These are phyloP conservation scores for Xanthia togata DNA, from an alignment of 2,888 invertebrate species.

Conservation along the genomic window DNA sequence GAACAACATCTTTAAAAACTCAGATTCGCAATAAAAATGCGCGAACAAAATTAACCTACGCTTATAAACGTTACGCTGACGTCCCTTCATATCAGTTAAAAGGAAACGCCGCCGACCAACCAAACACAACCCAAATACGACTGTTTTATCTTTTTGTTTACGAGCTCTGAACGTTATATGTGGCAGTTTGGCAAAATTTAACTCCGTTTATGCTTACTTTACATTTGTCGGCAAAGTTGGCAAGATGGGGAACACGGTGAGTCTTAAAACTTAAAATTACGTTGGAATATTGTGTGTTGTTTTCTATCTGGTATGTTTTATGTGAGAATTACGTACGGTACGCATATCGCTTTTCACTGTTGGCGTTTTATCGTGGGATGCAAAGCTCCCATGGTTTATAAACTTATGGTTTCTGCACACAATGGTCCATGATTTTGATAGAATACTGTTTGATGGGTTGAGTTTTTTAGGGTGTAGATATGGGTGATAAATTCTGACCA, in stretches of 20 bases:
- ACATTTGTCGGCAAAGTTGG: slow-evolving; percentile 69
- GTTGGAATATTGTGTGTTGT: slow-evolving; percentile 57
- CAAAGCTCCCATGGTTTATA: slow-evolving; percentile 47
- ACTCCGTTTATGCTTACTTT: slow-evolving; percentile 74
- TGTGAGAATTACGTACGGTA: slow-evolving; percentile 42
- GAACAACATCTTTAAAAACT: slow-evolving; percentile 16
- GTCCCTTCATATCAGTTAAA: slow-evolving; percentile 43
- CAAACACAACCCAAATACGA: slow-evolving; percentile 54
- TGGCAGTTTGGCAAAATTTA: slow-evolving; percentile 75
- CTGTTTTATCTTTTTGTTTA: slow-evolving; percentile 76
- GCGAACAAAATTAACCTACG: slow-evolving; percentile 46
- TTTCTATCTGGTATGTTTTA: slow-evolving; percentile 57
- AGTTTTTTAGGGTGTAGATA: slow-evolving; percentile 7
- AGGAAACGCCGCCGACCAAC: slow-evolving; percentile 50
- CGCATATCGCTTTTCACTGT: slow-evolving; percentile 35
- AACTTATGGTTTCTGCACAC: slow-evolving; percentile 24
- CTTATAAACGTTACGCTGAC: slow-evolving; percentile 25
- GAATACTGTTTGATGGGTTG: slow-evolving; percentile 1
- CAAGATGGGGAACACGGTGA: slow-evolving; percentile 53
- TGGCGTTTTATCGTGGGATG: slow-evolving; percentile 50
- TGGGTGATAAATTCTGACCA: not conserved
- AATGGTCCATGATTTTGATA: slow-evolving; percentile 13
- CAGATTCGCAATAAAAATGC: slow-evolving; percentile 36
- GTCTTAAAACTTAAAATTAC: slow-evolving; percentile 62
- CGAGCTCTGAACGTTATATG: slow-evolving; percentile 72